Base-by-base conservation (phyloP, 2,888 invertebrate species). In the Augiades crinisus region DNA sequence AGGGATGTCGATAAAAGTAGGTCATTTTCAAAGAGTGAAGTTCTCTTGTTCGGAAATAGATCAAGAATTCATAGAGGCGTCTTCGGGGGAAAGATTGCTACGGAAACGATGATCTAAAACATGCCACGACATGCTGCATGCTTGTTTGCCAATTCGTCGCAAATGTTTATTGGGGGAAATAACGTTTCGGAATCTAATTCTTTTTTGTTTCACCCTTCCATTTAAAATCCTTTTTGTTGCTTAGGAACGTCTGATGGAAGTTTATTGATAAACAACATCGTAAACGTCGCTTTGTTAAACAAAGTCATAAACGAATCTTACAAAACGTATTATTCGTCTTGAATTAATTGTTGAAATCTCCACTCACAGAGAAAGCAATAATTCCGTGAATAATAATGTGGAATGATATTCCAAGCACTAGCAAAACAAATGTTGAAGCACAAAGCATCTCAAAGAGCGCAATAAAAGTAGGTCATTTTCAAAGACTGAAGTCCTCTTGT, bases 131-230 rank as follows among this genome's bases (percentile, higher is more conserved):
- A 71, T 64, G 69, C 65, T 73, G 67, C 66, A 65, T 65, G 67
- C 63, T 73, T 72, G 72, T 73, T 75, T 64, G 68, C 72, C 72
- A 72, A 68, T 71, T 76, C 70, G 68, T 75, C 75, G 69, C 70
- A 69, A 77, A 72, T 75, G 75, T 75, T 78, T 77, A 80, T 75
- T 71, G 67, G 69, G 56, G 46, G 30, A 21, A 47, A 47, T 47
- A 13, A 33, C 40, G 22, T 47, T 47, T 40, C n/a, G 31, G 22
- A 33, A 22, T 22, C 31, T 21, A 47, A 31, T 47, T 40, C 40
- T 31, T 40, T 22, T 22, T 5, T 1, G 2, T n/a, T 5, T 22
- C 24, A n/a, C n/a, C n/a, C n/a, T n/a, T n/a, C n/a, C n/a, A n/a
- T n/a, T n/a, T n/a, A n/a, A n/a, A n/a, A n/a, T n/a, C n/a, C n/a